Percentiles rank a stretch among this genome's conserved stretches.
These are phyloP conservation scores for Scrobipalpa costella DNA, from an alignment of 2,888 invertebrate species.

Conservation along the genomic window DNA sequence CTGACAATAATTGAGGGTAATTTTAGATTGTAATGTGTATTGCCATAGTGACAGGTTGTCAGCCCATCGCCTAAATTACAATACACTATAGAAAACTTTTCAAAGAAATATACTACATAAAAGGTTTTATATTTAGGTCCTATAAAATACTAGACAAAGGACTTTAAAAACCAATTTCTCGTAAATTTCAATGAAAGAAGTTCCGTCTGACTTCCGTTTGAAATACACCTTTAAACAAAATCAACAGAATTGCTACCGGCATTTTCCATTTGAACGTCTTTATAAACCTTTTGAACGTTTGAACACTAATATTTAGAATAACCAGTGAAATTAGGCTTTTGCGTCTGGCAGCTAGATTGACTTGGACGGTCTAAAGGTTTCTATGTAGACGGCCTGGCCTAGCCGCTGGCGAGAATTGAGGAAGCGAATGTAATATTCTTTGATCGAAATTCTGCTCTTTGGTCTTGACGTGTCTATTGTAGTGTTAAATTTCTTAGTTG, in stretches of 20 bases:
- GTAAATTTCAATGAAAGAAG: too few relatives aligned
- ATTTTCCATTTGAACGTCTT: neutral
- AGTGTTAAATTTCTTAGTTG: neutral
- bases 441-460: neutral
- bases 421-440: neutral
- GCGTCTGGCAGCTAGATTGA: neutral
- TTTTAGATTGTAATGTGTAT: too few relatives aligned
- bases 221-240: neutral
- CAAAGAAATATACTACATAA: too few relatives aligned
- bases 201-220: too few relatives aligned
- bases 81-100: too few relatives aligned
- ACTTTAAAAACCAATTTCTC: too few relatives aligned
- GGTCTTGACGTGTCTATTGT: neutral
- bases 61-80: too few relatives aligned
- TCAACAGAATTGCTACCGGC: neutral
- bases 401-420: neutral
- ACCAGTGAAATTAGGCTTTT: neutral
- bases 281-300: neutral
- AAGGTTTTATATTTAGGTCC: too few relatives aligned
- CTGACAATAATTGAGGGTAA: too few relatives aligned
- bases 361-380: neutral
- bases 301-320: constrained; percentile 12
- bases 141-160: too few relatives aligned
- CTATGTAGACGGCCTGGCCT: neutral
- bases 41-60: too few relatives aligned